These are phyloP conservation scores for Phoenoteleia sp. DNA, from an alignment of 2,888 invertebrate genomes.

Conservation along the genomic window DNA sequence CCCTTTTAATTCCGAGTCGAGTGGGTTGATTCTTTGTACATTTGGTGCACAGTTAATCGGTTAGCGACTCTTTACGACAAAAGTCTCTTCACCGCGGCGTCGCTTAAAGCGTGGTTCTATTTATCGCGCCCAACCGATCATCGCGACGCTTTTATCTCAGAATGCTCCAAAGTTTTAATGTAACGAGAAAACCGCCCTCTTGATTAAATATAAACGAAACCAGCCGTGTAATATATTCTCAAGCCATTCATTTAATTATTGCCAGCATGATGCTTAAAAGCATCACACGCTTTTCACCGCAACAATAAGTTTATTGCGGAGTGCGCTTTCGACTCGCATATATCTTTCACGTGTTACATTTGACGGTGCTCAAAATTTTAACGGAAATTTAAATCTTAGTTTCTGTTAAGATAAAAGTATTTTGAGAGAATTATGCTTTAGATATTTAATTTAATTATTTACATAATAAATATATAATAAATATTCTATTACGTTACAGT, in stretches of 20 bases:
- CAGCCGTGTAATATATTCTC: conserved; percentile 17
- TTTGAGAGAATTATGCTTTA: too few relatives aligned
- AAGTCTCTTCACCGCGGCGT: not conserved
- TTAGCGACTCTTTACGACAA: conserved; percentile 1
- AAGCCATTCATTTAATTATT: conserved; percentile 32
- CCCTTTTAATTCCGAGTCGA: not conserved
- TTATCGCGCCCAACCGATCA: too few relatives aligned
- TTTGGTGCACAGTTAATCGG: conserved; percentile 12
- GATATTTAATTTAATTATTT: too few relatives aligned
- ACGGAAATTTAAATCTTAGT: too few relatives aligned
- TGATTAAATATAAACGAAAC: conserved; percentile 44
- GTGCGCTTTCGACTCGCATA: not conserved
- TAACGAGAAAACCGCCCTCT: conserved; percentile 25
- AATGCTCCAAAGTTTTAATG: conserved; percentile 8
- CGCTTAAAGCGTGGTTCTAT: not conserved
- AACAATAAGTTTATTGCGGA: not conserved
- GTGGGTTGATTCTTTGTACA: conserved; percentile 1
- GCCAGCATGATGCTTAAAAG: not conserved
- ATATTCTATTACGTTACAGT: too few relatives aligned
- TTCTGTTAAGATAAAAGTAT: too few relatives aligned
- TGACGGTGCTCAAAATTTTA: too few relatives aligned
- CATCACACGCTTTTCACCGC: not conserved
- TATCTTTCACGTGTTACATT: not conserved
- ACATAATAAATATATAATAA: too few relatives aligned
- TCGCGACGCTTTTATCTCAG: conserved; percentile 17